These are phyloP conservation scores for Poicephalus gulielmi DNA, from an alignment of 2,113 vertebrate species.

Conservation along the genomic window DNA sequence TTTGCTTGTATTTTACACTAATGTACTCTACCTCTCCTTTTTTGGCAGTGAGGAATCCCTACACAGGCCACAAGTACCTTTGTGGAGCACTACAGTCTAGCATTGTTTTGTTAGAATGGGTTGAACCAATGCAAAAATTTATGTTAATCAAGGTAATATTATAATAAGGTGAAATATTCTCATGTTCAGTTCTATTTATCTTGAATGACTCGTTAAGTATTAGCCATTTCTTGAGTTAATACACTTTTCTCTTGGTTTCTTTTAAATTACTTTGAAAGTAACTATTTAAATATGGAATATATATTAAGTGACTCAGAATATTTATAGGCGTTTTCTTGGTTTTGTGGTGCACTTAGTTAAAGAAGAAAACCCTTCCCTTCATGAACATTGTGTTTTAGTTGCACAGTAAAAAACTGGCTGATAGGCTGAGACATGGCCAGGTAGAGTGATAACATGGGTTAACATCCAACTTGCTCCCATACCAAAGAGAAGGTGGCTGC, in stretches of 20 bases:
- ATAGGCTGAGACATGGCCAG: not conserved
- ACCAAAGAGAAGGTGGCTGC: not conserved
- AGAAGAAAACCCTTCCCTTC: not conserved
- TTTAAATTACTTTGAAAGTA: not conserved
- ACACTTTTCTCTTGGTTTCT: not conserved
- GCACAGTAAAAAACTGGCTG: not conserved
- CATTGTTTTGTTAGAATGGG: slow-evolving; percentile 95
- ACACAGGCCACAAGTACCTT: slow-evolving; percentile 94
- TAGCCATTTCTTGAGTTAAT: not conserved
- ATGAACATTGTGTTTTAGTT: not conserved
- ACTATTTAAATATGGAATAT: not conserved
- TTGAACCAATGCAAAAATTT: slow-evolving; percentile 98
- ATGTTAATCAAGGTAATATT: slow-evolving; percentile 96
- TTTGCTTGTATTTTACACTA: not conserved
- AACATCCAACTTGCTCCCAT: not conserved
- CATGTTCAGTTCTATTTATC: not conserved
- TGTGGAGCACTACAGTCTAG: slow-evolving; percentile 97
- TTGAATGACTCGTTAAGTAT: not conserved
- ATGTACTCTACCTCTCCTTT: slow-evolving; percentile 28
- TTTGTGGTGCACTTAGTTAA: not conserved
- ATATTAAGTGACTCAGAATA: not conserved
- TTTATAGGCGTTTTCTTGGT: not conserved
- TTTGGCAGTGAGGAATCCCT: slow-evolving; percentile 91
- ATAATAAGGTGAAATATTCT: not conserved
- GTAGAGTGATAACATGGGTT: not conserved